phyloP scores from a whole-genome alignment of 2,113 vertebrate species.

The Nothoprocta pentlandii region DNA sequence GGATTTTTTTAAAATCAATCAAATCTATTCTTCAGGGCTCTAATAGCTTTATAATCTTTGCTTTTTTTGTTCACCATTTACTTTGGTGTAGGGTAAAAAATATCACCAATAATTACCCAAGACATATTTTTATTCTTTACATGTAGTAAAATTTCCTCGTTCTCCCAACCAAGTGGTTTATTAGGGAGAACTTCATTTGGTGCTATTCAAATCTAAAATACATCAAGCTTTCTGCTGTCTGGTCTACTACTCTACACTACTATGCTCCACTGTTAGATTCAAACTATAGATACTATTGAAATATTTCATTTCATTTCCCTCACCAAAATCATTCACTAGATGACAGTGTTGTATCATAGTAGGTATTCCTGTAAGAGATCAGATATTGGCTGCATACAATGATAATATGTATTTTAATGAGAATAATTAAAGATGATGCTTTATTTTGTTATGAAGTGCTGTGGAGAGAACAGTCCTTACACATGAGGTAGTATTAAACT shows the following conservation, averaged over 20 bases:
- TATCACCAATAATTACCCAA: neutral
- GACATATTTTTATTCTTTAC: neutral
- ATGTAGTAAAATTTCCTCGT: neutral
- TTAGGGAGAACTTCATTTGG: neutral
- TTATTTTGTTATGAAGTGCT: neutral
- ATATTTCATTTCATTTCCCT: neutral
- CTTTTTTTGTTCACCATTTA: neutral
- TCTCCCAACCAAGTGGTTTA: neutral
- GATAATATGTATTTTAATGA: neutral
- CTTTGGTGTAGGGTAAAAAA: neutral
- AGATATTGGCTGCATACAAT: neutral
- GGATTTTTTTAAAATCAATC: neutral
- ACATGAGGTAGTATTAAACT: neutral
- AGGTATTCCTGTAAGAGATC: neutral
- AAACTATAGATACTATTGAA: neutral
- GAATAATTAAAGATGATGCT: neutral
- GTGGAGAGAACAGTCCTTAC: neutral
- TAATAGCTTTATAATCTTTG: neutral
- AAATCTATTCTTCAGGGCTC: neutral
- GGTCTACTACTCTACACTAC: neutral
- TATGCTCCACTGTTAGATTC: neutral
- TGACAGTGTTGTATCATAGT: slow-evolving; percentile 68
- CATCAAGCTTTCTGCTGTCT: neutral
- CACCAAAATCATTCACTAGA: slow-evolving; percentile 68
- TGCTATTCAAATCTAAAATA: neutral